Evolutionary conservation across 2,113 vertebrate species (phyloP), one percentile per base, ranked within the genome.

Genomic region (Megalops atlanticus): DNA sequence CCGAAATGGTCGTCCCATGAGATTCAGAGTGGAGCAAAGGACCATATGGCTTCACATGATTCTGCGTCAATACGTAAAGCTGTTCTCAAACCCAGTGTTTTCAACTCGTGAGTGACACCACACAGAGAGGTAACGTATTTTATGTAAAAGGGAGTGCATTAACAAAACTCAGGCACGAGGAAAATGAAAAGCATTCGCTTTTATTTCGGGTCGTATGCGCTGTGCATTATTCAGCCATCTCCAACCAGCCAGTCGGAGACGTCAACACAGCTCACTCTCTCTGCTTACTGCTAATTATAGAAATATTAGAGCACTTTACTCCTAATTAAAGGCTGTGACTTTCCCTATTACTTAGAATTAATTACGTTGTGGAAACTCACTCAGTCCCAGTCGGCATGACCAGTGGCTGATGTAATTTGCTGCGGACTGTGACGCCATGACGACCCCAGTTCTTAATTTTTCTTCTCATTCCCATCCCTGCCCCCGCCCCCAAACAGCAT

Each of bases 211-310:
- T 82, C 27, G 69, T 87, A 24, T 87, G 77, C 78, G 47, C 68
- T 43, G 89, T 90, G 83, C 89, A 90, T 92, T 92, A 92, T 91
- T 91, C 86, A 90, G 78, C 78, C 64, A 80, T 77, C 81, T 41
- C 81, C 85, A 80, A 85, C 82, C 83, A 81, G 82, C 71, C 78
- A 82, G 54, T 85, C 85, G 88, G 84, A 36, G 39, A 76, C 81
- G 79, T 87, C 88, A 86, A 74, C 35, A 70, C 87, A 81, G 81
- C 80, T 52, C 69, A 80, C 80, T 78, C 64, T 76, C 39, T 73
- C 14, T 33, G 64, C 80, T 77, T 33, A 43, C 73, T 69, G 24
- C 77, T 80, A 78, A 80, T 84, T 83, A 84, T 81, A 80, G 82
- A 81, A 88, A 82, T 76, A 82, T 78, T 78, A 80, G 38, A 81